phyloP scores from a whole-genome alignment of 92 coral and sea anemone species.

The Paragorgia papillata region DNA sequence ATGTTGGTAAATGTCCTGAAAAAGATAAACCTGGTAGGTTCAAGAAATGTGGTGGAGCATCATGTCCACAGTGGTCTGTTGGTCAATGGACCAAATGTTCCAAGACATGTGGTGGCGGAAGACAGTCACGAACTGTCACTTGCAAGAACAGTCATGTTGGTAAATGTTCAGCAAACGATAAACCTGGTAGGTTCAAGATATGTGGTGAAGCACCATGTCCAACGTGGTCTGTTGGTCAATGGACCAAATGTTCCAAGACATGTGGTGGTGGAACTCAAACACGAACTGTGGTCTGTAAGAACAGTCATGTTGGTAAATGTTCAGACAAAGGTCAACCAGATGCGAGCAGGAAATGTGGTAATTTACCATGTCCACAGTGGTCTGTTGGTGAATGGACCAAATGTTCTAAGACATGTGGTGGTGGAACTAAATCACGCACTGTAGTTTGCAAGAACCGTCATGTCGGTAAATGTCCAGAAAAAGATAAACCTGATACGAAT shows the following conservation, averaged over 20 bases:
- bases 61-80: conserved; percentile 52
- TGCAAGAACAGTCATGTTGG: conserved; percentile 45
- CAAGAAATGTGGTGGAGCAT: conserved; percentile 13
- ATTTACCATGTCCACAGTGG: conserved; percentile 36
- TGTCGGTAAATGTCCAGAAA: conserved; percentile 21
- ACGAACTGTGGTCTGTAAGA: conserved; percentile 40
- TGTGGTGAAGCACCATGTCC: conserved; percentile 36
- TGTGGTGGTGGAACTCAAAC: conserved; percentile 47
- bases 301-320: conserved; percentile 35
- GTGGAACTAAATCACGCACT: conserved; percentile 43
- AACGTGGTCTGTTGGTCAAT: conserved; percentile 33
- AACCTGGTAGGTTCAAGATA: conserved; percentile 7
- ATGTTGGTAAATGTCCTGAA: conserved; percentile 24
- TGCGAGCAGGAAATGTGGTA: conserved; percentile 5
- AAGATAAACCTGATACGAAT: neutral
- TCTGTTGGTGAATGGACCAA: conserved; percentile 21
- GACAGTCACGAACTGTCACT: conserved; percentile 37
- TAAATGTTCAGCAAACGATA: neutral
- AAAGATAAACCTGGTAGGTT: neutral
- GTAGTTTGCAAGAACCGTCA: conserved; percentile 40
- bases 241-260: conserved; percentile 49
- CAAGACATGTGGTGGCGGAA: conserved; percentile 52
- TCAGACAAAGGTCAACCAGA: neutral
- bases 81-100: conserved; percentile 52
- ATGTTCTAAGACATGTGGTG: conserved; percentile 55